Evolutionary conservation across 2,797 vertebrate genomes (phyloP).

Genomic region (Melanogrammus aeglefinus): DNA sequence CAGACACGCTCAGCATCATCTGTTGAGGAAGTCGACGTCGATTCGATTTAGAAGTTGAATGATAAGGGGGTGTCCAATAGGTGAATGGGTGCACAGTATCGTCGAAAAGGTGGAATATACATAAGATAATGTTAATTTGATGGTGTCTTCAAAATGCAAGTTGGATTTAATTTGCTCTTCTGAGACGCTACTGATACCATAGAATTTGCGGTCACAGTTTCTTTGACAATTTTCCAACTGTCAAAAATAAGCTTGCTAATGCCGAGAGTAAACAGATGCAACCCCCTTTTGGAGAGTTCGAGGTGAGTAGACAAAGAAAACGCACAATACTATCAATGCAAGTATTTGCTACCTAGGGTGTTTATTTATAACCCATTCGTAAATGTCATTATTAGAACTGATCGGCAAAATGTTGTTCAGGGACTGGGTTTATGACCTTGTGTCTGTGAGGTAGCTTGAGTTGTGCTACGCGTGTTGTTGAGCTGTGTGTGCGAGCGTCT

Average conservation of each 20-base stretch:
- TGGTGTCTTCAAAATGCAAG: no score
- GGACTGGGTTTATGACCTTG: constrained; percentile 43
- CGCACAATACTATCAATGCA: not conserved
- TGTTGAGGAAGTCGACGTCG: no score
- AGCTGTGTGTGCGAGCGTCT: constrained; percentile 55
- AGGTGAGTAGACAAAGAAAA: no score
- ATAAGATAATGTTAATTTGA: no score
- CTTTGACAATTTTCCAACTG: no score
- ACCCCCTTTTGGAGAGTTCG: not conserved
- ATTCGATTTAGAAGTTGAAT: not conserved
- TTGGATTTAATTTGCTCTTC: no score
- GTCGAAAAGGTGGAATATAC: no score
- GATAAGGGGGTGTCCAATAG: not conserved
- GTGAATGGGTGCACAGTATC: no score
- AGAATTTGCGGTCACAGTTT: not conserved
- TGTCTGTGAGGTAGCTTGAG: constrained; percentile 24
- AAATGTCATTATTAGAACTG: not conserved
- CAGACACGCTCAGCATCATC: not conserved
- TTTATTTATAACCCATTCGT: not conserved
- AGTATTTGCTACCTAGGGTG: not conserved
- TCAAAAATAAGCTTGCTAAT: not conserved
- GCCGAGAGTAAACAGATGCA: not conserved
- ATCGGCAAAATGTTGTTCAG: constrained; percentile 23
- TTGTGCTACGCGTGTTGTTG: constrained; percentile 30
- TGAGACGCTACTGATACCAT: not conserved